Evolutionary conservation across 2,888 invertebrate species (phyloP), one percentile per base, ranked within the genome.

Genomic region (Brachyopa scutellaris): DNA sequence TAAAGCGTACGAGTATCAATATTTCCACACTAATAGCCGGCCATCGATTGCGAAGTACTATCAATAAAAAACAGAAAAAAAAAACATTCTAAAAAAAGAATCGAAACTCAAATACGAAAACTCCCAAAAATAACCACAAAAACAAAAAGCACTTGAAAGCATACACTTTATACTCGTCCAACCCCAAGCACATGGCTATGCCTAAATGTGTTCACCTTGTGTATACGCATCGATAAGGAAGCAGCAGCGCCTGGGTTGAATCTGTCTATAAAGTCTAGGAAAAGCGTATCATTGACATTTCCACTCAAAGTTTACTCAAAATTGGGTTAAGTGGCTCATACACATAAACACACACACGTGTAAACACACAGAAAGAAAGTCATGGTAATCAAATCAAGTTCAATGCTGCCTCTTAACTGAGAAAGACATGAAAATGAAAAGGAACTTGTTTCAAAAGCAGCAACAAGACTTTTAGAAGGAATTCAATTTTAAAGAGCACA

Each of bases 311-410:
- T 49, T 49, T 49, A n/a, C 19, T 17, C 26, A 51, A 64, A 64
- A 38, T 64, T 64, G 11, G 51, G 51, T 64, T 64, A 51, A 51
- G 64, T 64, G 64, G 51, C 5, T n/a, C 49, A 2, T 13, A 38
- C 26, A 38, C 38, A 15, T 11, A n/a, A n/a, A n/a, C n/a, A n/a
- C n/a, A n/a, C n/a, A n/a, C n/a, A n/a, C n/a, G n/a, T n/a, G n/a
- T n/a, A n/a, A n/a, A n/a, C n/a, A n/a, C n/a, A n/a, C n/a, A n/a
- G n/a, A n/a, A n/a, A 64, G 29, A 51, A 51, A 26, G 49, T 26
- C 64, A 49, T 49, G 49, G 19, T 51, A 64, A 64, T 64, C 26
- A 38, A 64, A 64, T 64, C 64, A 64, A 64, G 64, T 64, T 64
- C 64, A 64, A 64, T 64, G 64, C 15, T 64, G 38, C 8, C n/a